Percentiles rank a stretch among this genome's conserved stretches.
phyloP scores from a whole-genome alignment of 2,888 invertebrate genomes.

The Synergus gifuensis region DNA sequence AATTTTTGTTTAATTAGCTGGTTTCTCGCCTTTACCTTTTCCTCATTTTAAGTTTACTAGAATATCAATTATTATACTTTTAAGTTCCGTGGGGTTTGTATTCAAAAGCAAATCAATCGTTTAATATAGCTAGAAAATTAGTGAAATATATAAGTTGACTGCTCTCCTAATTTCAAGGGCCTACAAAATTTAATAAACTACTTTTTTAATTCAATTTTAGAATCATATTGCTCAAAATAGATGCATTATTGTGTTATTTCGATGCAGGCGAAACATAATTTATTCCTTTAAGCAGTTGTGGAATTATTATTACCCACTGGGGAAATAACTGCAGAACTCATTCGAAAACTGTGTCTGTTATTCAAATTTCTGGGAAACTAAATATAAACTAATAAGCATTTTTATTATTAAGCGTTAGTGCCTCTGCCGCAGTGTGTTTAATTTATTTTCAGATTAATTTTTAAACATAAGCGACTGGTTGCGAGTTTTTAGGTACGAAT shows the following conservation, averaged over 20 bases:
- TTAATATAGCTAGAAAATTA: too few species aligned
- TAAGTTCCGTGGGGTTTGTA: not conserved
- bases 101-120: not conserved
- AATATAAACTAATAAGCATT: constrained; percentile 17
- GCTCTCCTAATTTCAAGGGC: not conserved
- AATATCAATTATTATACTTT: not conserved
- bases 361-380: constrained; percentile 30
- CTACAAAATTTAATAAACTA: not conserved
- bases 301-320: constrained; percentile 28
- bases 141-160: not conserved
- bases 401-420: not conserved
- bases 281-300: constrained; percentile 24
- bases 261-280: constrained; percentile 17
- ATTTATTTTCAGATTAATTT: not conserved
- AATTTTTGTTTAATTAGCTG: not conserved
- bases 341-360: constrained; percentile 37
- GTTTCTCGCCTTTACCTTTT: not conserved
- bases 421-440: not conserved
- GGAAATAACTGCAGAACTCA: constrained; percentile 39
- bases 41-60: not conserved
- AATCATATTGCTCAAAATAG: constrained; percentile 27
- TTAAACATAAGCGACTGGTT: not conserved
- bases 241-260: constrained; percentile 20
- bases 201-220: constrained; percentile 1
- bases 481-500: not conserved